Evolutionary conservation across 2,888 invertebrate genomes (phyloP), one percentile per base, ranked within the genome.

Genomic region (Anthophora plumipes): DNA sequence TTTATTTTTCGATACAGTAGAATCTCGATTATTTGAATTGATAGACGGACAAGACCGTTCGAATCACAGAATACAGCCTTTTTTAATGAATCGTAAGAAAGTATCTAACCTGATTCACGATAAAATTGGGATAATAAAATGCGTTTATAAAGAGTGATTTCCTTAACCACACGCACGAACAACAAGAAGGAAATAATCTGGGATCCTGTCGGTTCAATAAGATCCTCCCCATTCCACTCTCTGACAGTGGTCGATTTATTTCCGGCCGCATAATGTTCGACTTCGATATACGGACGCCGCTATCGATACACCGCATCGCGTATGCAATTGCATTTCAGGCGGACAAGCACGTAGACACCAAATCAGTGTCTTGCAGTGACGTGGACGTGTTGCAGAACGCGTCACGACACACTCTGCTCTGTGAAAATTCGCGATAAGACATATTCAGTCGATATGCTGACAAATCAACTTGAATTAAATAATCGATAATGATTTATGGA

Each of bases 321-420:
- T 52, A 78, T 69, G 68, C 78, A 73, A 78, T 73, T 64, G 64
- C 73, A 73, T 78, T 77, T 80, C 73, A 20, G 41, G 48, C 60
- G 61, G 61, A 71, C 66, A 54, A 67, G 66, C 70, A 71, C 67
- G 69, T 78, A 64, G 66, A 69, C 37, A 52, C 43, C 46, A 68
- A 80, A 80, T 80, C 80, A 64, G 54, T 64, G 64, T 70, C 59
- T 60, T 41, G 52, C 41, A 60, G 17, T 64, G 75, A 69, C 61
- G 17, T 25, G 55, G 57, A 61, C 54, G 50, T 46, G 59, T 78
- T 64, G 69, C 22, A 46, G 52, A 76, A 73, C 50, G 37, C 22
- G 46, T 14, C 14, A 64, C 20, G 48, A 66, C 64, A 55, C 64
- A 50, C 55, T 61, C 11, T 17, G 31, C 12, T 63, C 25, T 14